Evolutionary conservation across 2,797 vertebrate species (phyloP).

Genomic region (Myotis myotis): DNA sequence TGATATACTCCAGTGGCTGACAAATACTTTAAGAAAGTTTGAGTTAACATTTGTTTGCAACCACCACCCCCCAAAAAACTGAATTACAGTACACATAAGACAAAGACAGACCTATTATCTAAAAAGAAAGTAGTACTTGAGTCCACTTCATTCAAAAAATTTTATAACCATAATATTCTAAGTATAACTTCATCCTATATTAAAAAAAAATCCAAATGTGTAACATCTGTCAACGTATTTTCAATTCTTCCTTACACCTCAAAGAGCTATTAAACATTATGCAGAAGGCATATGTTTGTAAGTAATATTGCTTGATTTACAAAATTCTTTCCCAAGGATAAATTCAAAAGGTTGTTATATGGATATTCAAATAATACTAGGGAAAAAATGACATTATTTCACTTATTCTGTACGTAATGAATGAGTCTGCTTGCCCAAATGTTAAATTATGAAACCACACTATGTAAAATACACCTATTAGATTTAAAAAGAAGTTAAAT

Average conservation of each 20-base stretch:
- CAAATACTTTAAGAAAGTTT: conserved; percentile 29
- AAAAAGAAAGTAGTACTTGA: conserved; percentile 61
- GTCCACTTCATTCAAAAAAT: conserved; percentile 33
- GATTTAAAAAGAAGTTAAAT: conserved; percentile 77
- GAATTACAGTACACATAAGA: conserved; percentile 45
- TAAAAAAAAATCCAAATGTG: background rate
- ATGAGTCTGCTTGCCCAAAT: conserved; percentile 52
- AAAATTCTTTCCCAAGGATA: conserved; percentile 58
- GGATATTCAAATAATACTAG: conserved; percentile 51
- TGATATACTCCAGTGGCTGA: background rate
- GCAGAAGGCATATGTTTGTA: conserved; percentile 54
- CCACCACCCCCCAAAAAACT: background rate
- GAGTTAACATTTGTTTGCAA: conserved; percentile 39
- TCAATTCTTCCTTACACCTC: conserved; percentile 5
- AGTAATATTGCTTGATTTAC: conserved; percentile 63
- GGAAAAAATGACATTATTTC: conserved; percentile 34
- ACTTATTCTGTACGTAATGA: conserved; percentile 45
- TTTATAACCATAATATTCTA: conserved; percentile 62
- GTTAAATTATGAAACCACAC: conserved; percentile 73
- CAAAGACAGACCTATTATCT: conserved; percentile 42
- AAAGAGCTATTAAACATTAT: conserved; percentile 39
- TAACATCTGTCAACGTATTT: conserved; percentile 44
- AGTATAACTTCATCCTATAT: conserved; percentile 63
- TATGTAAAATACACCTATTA: conserved; percentile 76
- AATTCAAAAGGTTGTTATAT: conserved; percentile 42